These are phyloP conservation scores for Zapornia atra DNA, from an alignment of 2,113 vertebrate genomes.

Conservation along the genomic window DNA sequence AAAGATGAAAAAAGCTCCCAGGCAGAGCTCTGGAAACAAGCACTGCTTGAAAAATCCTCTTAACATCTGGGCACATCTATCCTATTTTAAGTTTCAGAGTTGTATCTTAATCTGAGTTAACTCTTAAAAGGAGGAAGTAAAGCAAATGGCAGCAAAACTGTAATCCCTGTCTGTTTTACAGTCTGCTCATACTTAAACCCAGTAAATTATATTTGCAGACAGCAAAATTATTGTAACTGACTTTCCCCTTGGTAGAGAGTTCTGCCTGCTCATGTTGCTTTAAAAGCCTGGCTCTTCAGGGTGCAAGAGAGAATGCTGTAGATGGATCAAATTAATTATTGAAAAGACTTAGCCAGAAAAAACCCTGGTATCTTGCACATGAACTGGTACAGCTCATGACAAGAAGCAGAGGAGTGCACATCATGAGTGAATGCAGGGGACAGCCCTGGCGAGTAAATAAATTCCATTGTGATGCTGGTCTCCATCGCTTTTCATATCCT, in stretches of 20 bases:
- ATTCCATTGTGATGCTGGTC: background rate
- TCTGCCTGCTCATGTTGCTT: background rate
- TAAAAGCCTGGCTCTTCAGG: background rate
- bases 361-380: background rate
- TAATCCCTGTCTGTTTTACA: too few relatives aligned
- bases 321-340: background rate
- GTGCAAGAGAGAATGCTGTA: background rate
- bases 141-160: background rate
- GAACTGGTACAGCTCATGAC: background rate
- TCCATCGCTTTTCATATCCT: background rate
- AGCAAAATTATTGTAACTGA: background rate
- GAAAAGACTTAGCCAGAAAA: background rate
- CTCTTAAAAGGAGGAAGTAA: background rate
- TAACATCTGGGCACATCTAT: too few relatives aligned
- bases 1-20: background rate
- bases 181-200: background rate
- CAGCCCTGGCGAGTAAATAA: background rate
- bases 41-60: background rate
- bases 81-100: background rate
- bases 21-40: background rate
- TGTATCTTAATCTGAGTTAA: background rate
- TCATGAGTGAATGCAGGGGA: background rate
- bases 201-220: background rate
- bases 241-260: background rate
- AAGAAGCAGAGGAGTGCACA: accelerated